Base-by-base conservation (phyloP, 2,888 invertebrate genomes). In the Oscheius sp. region DNA sequence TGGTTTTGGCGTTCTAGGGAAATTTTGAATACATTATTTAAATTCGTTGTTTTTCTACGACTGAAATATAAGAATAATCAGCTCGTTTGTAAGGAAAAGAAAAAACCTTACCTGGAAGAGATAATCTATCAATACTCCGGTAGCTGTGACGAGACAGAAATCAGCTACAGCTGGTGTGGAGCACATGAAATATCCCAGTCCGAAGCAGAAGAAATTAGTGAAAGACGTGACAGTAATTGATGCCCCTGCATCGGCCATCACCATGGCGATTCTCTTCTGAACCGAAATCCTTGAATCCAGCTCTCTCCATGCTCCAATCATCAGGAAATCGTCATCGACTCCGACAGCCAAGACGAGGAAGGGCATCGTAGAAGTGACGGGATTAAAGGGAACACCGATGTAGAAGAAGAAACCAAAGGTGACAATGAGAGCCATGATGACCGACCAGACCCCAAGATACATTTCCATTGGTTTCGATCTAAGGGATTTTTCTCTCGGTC, bases 181-280 rank as follows among this genome's bases (percentile, higher is more conserved):
- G 57, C 82, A 84, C 69, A 85, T 75, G 67, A 81, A 77, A 74
- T 84, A 85, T 56, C 85, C 85, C 47, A 85, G 82, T 24, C 78
- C 81, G 71, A 85, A 85, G 68, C 85, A 85, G 71, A 85, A 84
- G 72, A 85, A 85, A 73, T 85, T 84, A 51, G 85, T 85, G 73
- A 85, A 78, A 5, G 85, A 84, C 28, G 85, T 85, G 41, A 84
- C 84, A 24, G 85, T 85, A 61, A 85, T 85, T 2, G 80, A 80
- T 14, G 85, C 84, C 0, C 85, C 85, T 12, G 85, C 85, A 61
- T 85, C 85, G 24, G 78, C 82, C 85, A 85, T 85, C 20, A 84
- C 82, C 26, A 80, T 66, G 6, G 81, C 85, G 67, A 85, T 81
- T 47, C 82, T 26, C 45, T 56, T 51, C 9, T 62, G 67, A 9